Evolutionary conservation across 2,113 vertebrate species (phyloP).

Genomic region (Atractosteus spatula): DNA sequence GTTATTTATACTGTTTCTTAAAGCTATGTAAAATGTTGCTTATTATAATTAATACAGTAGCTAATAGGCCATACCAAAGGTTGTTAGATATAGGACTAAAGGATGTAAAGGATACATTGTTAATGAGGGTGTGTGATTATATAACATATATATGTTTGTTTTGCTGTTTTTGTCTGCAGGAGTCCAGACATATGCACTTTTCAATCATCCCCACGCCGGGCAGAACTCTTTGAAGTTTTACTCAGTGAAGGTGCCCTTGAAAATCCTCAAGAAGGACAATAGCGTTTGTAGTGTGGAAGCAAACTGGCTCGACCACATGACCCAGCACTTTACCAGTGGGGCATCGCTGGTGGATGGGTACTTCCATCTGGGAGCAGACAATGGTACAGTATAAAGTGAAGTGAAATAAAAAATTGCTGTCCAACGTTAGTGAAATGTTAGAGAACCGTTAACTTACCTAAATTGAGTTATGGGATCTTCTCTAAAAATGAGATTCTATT

Average conservation of each 20-base stretch:
- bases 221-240: conserved; percentile 81
- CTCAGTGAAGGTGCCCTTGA: conserved; percentile 86
- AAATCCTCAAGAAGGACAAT: conserved; percentile 76
- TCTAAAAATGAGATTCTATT: no score
- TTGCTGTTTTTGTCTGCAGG: conserved; percentile 56
- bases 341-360: conserved; percentile 86
- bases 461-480: no score
- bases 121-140: neutral
- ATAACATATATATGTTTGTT: neutral
- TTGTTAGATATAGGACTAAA: no score
- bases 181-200: conserved; percentile 81
- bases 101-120: no score
- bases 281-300: conserved; percentile 81
- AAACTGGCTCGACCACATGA: conserved; percentile 97
- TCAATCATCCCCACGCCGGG: conserved; percentile 79
- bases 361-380: conserved; percentile 79
- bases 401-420: no score
- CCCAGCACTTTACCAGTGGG: conserved; percentile 94
- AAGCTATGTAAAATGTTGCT: no score
- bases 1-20: no score
- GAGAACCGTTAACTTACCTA: no score
- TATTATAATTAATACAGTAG: no score
- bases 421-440: no score
- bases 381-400: conserved; percentile 58
- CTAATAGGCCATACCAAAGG: no score